These are phyloP conservation scores for Capitella teleta DNA, from an alignment of 1,140 invertebrate species.

Conservation along the genomic window DNA sequence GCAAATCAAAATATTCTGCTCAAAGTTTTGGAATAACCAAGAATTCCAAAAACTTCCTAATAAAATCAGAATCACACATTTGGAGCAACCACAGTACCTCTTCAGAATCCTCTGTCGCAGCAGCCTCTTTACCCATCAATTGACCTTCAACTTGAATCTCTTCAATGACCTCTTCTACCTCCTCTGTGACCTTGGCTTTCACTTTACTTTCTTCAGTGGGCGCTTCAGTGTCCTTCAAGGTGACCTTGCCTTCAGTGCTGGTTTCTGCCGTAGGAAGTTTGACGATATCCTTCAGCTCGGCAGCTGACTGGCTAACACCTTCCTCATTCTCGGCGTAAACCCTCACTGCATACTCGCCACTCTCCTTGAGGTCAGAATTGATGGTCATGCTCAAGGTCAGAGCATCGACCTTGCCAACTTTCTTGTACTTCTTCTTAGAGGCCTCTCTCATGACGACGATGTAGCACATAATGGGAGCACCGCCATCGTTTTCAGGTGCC, in stretches of 20 bases:
- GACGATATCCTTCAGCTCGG: conserved; percentile 60
- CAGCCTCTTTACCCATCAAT: background rate
- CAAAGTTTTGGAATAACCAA: too few relatives aligned
- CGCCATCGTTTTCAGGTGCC: conserved; percentile 77
- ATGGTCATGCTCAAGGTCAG: background rate
- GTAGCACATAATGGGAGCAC: conserved; percentile 60
- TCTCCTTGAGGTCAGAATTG: conserved; percentile 10
- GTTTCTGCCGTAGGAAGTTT: conserved; percentile 14
- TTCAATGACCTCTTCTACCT: too few relatives aligned
- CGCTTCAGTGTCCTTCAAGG: too few relatives aligned
- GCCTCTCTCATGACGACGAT: conserved; percentile 12
- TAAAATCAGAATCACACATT: too few relatives aligned
- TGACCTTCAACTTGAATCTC: too few relatives aligned
- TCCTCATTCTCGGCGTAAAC: conserved; percentile 95
- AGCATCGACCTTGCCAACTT: conserved; percentile 11
- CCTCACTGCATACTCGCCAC: conserved; percentile 86
- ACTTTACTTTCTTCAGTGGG: too few relatives aligned
- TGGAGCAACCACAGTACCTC: too few relatives aligned
- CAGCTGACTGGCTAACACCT: conserved; percentile 82
- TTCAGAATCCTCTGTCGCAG: background rate
- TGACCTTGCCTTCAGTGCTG: too few relatives aligned
- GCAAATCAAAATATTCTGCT: too few relatives aligned
- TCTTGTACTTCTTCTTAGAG: conserved; percentile 13
- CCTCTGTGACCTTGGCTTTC: too few relatives aligned
- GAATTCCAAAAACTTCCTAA: too few relatives aligned